A percentile compares a stretch with the other conserved stretches of the same genome.
phyloP scores from a whole-genome alignment of 2,113 vertebrate genomes.

The Cochlearius cochlearius region DNA sequence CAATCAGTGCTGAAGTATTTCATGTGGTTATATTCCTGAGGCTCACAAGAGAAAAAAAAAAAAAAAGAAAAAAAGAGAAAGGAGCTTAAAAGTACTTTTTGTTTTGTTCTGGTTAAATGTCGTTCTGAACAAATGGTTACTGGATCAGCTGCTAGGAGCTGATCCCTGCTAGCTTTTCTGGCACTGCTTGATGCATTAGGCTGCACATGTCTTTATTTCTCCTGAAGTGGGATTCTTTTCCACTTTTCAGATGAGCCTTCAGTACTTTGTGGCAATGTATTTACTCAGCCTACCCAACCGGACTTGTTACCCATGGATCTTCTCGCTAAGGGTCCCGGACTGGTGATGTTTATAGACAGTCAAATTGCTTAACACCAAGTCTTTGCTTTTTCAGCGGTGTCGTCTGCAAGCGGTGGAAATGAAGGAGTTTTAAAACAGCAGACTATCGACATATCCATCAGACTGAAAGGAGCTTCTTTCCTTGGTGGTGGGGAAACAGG shows the following conservation, averaged over 20 bases:
- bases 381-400: neutral
- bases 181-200: neutral
- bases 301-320: neutral
- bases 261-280: neutral
- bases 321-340: neutral
- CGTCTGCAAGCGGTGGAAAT: neutral
- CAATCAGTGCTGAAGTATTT: constrained; percentile 24
- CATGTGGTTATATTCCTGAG: constrained; percentile 2
- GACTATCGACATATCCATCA: neutral
- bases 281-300: neutral
- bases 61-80: neutral
- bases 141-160: neutral
- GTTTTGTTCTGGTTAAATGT: constrained; percentile 27
- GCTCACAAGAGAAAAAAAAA: neutral
- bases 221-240: neutral
- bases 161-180: constrained; percentile 4
- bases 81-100: neutral
- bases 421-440: neutral
- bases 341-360: neutral
- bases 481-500: neutral
- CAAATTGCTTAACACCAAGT: neutral
- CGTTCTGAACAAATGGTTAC: neutral
- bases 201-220: neutral
- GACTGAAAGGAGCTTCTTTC: neutral
- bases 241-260: neutral